Evolutionary conservation across 1,140 invertebrate genomes (phyloP), one percentile per base, ranked within the genome.

Genomic region (Phymorhynchus buccinoides): DNA sequence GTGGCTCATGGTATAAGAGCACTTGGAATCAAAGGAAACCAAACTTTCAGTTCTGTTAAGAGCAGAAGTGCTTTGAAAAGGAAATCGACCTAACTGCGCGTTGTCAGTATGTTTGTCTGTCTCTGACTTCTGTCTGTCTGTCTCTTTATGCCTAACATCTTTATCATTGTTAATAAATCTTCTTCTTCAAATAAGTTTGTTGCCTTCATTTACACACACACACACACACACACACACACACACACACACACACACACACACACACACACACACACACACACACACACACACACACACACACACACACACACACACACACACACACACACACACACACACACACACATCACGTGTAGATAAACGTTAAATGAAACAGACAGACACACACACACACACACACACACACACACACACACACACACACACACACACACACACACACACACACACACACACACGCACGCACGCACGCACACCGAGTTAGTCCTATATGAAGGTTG

Each of bases 311-410:
- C 35, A 35, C 12, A 30, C n/a, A n/a, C 7, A 73, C 35, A 52
- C 48, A 52, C 7, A 52, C 48, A 52, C 7, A 22, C 22, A 52
- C 48, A 52, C 48, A 52, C 48, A 52, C 48, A 52, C 48, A 52
- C 48, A 52, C 48, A 7, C 7, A 7, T 12, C 22, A 22, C 48
- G 22, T 30, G 30, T n/a, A 30, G 30, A 73, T 30, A 35, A n/a
- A 73, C 68, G n/a, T 7, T 12, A 16, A 35, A 12, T 12, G 12
- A 73, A 6, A 73, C 68, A 30, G 9, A 73, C 35, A 73, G 12
- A 35, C 35, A 30, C 73, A 77, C 73, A 77, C 73, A 77, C 73
- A 77, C 73, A 77, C 73, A 77, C 73, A 35, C 32, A 35, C 73
- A 77, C 73, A 35, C 32, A 77, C 32, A 77, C 30, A 35, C 73